phyloP scores from a whole-genome alignment of 2,888 invertebrate species.

The Osmoderma eremita region DNA sequence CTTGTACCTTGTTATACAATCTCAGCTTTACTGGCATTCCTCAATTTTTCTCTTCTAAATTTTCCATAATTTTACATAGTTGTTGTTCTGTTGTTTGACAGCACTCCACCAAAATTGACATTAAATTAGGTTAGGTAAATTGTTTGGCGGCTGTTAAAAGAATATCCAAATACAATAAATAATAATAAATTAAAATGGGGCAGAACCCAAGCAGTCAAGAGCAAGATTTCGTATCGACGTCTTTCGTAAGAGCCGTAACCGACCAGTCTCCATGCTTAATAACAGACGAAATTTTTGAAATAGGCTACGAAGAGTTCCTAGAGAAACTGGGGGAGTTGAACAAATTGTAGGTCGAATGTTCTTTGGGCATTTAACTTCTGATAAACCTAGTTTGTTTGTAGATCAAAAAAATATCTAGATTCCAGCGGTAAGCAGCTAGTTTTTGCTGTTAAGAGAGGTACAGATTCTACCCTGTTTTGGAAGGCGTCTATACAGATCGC shows the following conservation, averaged over 20 bases:
- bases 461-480: constrained; percentile 74
- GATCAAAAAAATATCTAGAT: constrained; percentile 71
- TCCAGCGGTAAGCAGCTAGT: constrained; percentile 71
- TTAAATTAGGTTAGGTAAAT: not conserved
- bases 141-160: too few species aligned
- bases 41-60: too few species aligned
- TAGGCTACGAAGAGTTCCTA: constrained; percentile 70
- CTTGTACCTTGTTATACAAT: too few species aligned
- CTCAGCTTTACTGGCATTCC: too few species aligned
- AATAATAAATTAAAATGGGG: constrained; percentile 49
- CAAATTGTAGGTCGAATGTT: constrained; percentile 66
- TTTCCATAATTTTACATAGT: too few species aligned
- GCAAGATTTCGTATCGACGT: constrained; percentile 49
- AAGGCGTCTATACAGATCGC: constrained; percentile 75
- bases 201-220: constrained; percentile 51
- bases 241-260: constrained; percentile 51
- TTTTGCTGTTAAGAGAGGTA: constrained; percentile 73
- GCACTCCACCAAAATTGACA: too few species aligned
- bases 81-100: too few species aligned
- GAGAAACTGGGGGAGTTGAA: constrained; percentile 70
- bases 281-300: constrained; percentile 56
- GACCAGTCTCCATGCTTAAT: constrained; percentile 56
- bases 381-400: constrained; percentile 57
- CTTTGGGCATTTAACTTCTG: too few species aligned
- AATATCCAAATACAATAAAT: not conserved